A percentile compares a stretch with the other conserved stretches of the same genome.
phyloP scores from a whole-genome alignment of 2,113 vertebrate species.

The Columba livia region DNA sequence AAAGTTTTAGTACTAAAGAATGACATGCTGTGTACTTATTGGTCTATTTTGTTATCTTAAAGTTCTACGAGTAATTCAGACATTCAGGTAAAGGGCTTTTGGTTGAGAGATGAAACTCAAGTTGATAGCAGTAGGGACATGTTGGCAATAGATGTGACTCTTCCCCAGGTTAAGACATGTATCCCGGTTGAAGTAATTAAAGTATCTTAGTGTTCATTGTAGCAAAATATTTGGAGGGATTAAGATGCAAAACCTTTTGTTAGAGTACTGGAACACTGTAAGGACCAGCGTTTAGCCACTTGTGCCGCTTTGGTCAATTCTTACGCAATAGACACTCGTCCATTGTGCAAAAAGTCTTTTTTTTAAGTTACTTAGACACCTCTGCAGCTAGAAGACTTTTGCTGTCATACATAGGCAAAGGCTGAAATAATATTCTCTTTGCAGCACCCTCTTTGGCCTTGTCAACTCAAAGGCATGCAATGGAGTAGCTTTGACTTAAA shows the following conservation, averaged over 20 bases:
- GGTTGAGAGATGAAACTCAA: background rate
- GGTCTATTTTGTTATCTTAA: background rate
- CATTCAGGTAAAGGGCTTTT: background rate
- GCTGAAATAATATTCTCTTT: background rate
- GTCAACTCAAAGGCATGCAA: background rate
- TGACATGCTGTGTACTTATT: background rate
- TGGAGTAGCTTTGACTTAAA: background rate
- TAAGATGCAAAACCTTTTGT: background rate
- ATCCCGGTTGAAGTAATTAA: background rate
- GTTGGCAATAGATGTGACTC: background rate
- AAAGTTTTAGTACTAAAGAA: background rate
- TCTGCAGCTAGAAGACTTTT: background rate
- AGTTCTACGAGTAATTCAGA: background rate
- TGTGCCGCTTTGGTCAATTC: background rate
- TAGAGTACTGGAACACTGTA: background rate
- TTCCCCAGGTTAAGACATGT: background rate
- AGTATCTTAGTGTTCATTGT: background rate
- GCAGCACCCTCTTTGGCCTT: background rate
- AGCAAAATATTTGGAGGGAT: background rate
- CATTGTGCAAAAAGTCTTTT: background rate
- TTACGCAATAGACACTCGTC: background rate
- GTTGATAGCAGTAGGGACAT: background rate
- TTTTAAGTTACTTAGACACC: background rate
- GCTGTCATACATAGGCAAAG: background rate
- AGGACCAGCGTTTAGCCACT: background rate